Base-by-base conservation (phyloP, 2,113 vertebrate species). In the Forbesichthys papilliferus region DNA sequence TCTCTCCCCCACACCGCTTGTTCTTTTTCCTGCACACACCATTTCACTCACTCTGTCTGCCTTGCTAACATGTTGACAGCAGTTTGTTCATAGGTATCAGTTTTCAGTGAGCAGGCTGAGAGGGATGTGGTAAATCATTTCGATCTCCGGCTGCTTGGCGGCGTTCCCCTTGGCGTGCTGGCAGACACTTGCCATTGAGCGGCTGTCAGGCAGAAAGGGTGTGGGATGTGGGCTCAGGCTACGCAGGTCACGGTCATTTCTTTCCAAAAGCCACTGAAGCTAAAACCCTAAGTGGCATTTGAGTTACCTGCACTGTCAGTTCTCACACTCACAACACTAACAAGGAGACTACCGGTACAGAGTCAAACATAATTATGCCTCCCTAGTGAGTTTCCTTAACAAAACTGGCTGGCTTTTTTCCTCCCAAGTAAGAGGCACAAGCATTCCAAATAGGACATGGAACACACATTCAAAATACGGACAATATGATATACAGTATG, bases 101-200 rank as follows among this genome's bases (percentile, higher is more conserved):
- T 92, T 91, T 91, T 77, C 86, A 86, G 87, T 13, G 84, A 90
- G 85, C 86, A 84, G 87, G 68, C 90, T 84, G 83, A 84, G 87
- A 90, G 84, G 87, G 91, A 92, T 91, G 92, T 89, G 89, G 90
- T 93, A 91, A 42, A 93, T 92, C 89, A 90, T 92, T 87, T 90
- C 85, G 80, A 88, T 92, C 89, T 91, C 83, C 78, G 86, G 83
- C 82, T 84, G 86, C 84, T 91, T 90, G 88, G 89, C 91, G 90
- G 84, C 77, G 75, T 87, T 83, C 84, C 86, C 84, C 81, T 88
- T 78, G 74, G 82, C 80, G 80, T 87, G 85, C 90, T 84, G 91
- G 89, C 87, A 90, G 90, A 89, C 86, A 87, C 88, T 88, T 87
- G 85, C 87, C 89, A 92, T 93, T 93, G 91, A 92, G 87, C 85